A percentile compares a stretch with the other conserved stretches of the same genome.
phyloP scores from a whole-genome alignment of 2,888 invertebrate genomes.

The Macrosoma leucophasiata region DNA sequence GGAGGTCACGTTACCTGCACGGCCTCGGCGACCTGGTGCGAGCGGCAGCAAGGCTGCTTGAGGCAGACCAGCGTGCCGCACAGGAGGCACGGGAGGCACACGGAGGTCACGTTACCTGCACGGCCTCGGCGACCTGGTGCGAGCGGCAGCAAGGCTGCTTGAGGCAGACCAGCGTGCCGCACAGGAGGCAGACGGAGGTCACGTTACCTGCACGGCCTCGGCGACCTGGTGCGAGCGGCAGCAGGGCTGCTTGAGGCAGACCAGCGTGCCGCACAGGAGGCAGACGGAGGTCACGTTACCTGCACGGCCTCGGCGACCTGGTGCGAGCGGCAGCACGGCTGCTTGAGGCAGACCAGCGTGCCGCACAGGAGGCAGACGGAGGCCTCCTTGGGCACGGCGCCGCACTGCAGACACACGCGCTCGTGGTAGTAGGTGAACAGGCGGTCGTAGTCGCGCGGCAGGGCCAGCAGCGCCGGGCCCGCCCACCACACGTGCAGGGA shows the following conservation, averaged over 20 bases:
- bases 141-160: constrained; percentile 92
- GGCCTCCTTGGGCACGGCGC: constrained; percentile 89
- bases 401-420: constrained; percentile 90
- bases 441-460: constrained; percentile 94
- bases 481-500: constrained; percentile 87
- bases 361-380: constrained; percentile 96
- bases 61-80: constrained; percentile 96
- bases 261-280: constrained; percentile 74
- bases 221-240: constrained; percentile 88
- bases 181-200: constrained; percentile 93
- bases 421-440: constrained; percentile 90
- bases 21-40: constrained; percentile 86
- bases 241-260: constrained; percentile 92
- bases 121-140: constrained; percentile 90
- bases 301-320: constrained; percentile 90
- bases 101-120: constrained; percentile 84
- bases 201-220: constrained; percentile 86
- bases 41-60: constrained; percentile 90
- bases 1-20: constrained; percentile 88
- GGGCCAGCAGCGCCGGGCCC: constrained; percentile 86
- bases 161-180: constrained; percentile 94
- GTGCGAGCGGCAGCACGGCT: constrained; percentile 89
- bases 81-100: constrained; percentile 82
- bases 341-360: constrained; percentile 92
- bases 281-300: constrained; percentile 32